Evolutionary conservation across 2,888 invertebrate genomes (phyloP).

Genomic region (Tetanocera ferruginea): DNA sequence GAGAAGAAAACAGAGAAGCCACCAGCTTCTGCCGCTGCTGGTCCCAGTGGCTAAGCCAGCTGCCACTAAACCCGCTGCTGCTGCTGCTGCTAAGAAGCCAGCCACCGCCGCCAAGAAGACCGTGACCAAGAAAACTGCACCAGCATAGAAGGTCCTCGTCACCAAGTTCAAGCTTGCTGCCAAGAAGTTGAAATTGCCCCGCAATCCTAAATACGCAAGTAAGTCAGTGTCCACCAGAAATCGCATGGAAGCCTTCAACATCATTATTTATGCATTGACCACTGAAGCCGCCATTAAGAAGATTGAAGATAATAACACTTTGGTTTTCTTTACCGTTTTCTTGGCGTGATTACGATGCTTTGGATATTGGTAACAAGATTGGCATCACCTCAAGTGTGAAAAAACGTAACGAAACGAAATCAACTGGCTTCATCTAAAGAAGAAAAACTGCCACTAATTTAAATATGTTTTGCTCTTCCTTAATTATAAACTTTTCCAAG

Average conservation of each 20-base stretch:
- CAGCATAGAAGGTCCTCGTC: slow-evolving; percentile 65
- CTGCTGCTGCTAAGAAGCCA: slow-evolving; percentile 59
- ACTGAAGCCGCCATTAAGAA: slow-evolving; percentile 99
- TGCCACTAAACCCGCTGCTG: slow-evolving; percentile 61
- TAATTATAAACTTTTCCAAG: too few relatives aligned
- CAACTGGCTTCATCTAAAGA: too few relatives aligned
- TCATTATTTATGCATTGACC: slow-evolving; percentile 97
- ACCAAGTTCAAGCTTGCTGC: slow-evolving; percentile 65
- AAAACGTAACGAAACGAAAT: too few relatives aligned
- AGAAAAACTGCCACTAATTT: too few relatives aligned
- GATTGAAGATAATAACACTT: slow-evolving; percentile 99
- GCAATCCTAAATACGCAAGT: slow-evolving; percentile 95
- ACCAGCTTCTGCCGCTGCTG: slow-evolving; percentile 66
- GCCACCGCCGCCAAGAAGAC: slow-evolving; percentile 70
- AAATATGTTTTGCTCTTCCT: too few relatives aligned
- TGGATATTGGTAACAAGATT: slow-evolving; percentile 99
- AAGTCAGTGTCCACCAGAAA: slow-evolving; percentile 94
- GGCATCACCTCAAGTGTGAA: slow-evolving; percentile 87
- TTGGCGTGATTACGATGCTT: slow-evolving; percentile 97
- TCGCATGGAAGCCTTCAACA: slow-evolving; percentile 97
- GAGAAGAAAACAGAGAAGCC: slow-evolving; percentile 73
- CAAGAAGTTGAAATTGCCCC: slow-evolving; percentile 81
- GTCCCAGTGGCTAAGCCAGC: slow-evolving; percentile 64
- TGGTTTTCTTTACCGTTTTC: slow-evolving; percentile 98
- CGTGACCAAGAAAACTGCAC: slow-evolving; percentile 57